Percentiles rank a stretch among this genome's conserved stretches.
phyloP scores from a whole-genome alignment of 1,140 invertebrate genomes.

The Belonocnema kinseyi region DNA sequence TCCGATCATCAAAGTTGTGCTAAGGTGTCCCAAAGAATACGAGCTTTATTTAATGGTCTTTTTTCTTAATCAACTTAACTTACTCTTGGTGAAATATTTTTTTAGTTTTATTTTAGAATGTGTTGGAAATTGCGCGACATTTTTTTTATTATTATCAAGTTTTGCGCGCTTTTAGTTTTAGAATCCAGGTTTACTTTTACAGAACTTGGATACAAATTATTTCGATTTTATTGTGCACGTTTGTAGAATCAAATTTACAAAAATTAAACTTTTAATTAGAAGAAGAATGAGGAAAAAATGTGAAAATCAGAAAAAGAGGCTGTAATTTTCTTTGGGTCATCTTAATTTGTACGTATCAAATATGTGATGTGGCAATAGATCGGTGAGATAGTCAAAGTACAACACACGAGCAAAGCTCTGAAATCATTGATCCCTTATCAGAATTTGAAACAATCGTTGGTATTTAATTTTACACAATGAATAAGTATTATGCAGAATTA shows the following conservation, averaged over 20 bases:
- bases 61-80: background rate
- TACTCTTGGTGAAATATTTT: background rate
- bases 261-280: background rate
- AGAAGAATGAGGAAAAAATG: background rate
- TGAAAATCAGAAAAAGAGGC: background rate
- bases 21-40: constrained; percentile 16
- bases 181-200: too few species aligned
- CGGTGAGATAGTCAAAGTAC: constrained; percentile 41
- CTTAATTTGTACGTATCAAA: constrained; percentile 44
- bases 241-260: background rate
- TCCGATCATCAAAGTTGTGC: constrained; percentile 1
- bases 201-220: too few species aligned
- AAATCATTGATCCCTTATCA: constrained; percentile 36
- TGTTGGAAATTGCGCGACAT: too few species aligned
- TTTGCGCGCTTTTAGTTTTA: too few species aligned
- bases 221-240: background rate
- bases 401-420: constrained; percentile 36
- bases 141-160: too few species aligned
- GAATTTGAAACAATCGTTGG: constrained; percentile 39
- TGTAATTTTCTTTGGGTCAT: constrained; percentile 32
- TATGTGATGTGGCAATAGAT: constrained; percentile 32
- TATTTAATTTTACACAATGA: constrained; percentile 48
- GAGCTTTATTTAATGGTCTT: background rate
- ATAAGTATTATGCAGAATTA: constrained; percentile 46
- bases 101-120: background rate